Evolutionary conservation across 2,888 invertebrate species (phyloP).

Genomic region (Mesopsocus fuscifrons): DNA sequence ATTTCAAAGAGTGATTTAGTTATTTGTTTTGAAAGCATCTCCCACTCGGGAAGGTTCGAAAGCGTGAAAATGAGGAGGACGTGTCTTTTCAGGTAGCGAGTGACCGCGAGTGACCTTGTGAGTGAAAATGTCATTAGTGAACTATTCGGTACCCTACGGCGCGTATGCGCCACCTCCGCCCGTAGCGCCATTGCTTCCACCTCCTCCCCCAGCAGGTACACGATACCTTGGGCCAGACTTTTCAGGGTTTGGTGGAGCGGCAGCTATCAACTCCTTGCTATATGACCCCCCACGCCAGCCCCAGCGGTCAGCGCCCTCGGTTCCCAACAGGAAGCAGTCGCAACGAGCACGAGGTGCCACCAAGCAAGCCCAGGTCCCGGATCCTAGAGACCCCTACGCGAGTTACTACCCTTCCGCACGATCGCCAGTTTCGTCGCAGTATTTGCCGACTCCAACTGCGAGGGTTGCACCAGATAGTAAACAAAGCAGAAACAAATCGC

Average conservation of each 20-base stretch:
- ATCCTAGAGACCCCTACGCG: slow-evolving; percentile 5
- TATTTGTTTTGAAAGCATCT: not conserved
- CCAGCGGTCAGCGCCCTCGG: not conserved
- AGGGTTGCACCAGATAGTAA: not conserved
- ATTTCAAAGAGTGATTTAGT: no score
- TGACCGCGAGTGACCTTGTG: not conserved
- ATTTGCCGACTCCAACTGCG: not conserved
- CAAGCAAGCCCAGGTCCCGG: not conserved
- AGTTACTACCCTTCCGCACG: slow-evolving; percentile 1
- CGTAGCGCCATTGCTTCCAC: not conserved
- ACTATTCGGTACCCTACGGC: slow-evolving; percentile 3
- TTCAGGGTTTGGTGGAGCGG: slow-evolving; percentile 1
- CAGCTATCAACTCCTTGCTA: slow-evolving; percentile 2
- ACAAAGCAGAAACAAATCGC: not conserved
- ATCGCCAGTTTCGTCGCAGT: not conserved
- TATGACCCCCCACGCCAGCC: slow-evolving; percentile 1
- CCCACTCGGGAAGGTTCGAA: not conserved
- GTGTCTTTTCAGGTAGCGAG: not conserved
- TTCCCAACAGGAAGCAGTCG: not conserved
- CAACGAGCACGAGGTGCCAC: not conserved
- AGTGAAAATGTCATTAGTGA: slow-evolving; percentile 5
- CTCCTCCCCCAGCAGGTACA: slow-evolving; percentile 1
- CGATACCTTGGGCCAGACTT: not conserved
- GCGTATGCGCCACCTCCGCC: not conserved
- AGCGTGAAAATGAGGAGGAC: no score